Evolutionary conservation across 2,888 invertebrate genomes (phyloP), one percentile per base, ranked within the genome.

Genomic region (Macrophya alboannulata): DNA sequence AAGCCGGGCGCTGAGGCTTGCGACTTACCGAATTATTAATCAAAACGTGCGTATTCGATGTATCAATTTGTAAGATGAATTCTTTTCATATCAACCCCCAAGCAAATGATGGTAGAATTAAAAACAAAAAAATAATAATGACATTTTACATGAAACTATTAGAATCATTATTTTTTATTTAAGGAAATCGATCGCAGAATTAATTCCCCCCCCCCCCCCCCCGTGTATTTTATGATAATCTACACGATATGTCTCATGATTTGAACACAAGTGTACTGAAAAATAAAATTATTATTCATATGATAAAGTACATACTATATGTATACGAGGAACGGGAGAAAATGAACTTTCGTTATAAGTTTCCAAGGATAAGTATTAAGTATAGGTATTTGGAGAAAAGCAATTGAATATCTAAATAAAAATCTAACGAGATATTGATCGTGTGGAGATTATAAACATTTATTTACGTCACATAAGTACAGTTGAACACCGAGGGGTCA

Each of bases 401-500:
- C 21, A 59, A 79, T 79, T 40, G 48, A n/a, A 51, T 17, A 31
- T 21, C 15, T 0, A n/a, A 43, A 81, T 62, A 43, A 31, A 31
- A 5, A 40, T n/a, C 8, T 55, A n/a, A 55, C 31, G 21, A 37
- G 31, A 51, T 15, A 45, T 59, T 85, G 21, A n/a, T 86, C 10
- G 10, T 25, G 62, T 87, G 89, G 91, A 91, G 90, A 92, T 92
- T 92, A 92, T 93, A 91, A 93, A 93, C 92, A 93, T 93, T 93
- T 93, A 93, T 92, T 90, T 91, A 92, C 90, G 91, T 91, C 91
- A 92, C 91, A 91, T 92, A 92, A 93, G 92, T 93, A 93, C 92
- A 93, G 91, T 92, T 92, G 93, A 93, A 93, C 93, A 93, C 93
- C 92, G 89, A 93, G 88, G 92, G 93, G 91, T 90, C 89, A 88